Evolutionary conservation across 1,140 invertebrate genomes (phyloP), one percentile per base, ranked within the genome.

Genomic region (Lucilia sericata): DNA sequence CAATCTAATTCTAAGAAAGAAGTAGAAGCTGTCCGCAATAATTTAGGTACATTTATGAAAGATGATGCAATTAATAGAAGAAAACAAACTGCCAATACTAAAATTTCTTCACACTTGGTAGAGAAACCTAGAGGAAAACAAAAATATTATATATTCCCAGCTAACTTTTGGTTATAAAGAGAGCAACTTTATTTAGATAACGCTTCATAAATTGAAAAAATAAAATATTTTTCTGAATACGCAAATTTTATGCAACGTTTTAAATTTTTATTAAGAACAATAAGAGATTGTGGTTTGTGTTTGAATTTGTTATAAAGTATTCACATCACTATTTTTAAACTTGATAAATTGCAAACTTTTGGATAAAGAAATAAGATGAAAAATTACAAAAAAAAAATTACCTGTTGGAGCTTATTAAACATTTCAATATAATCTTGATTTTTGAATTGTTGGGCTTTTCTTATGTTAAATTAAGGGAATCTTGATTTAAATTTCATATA

Each of bases 11-110:
- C 17, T 5, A 5, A 8, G 21, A 82, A 75, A 76, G 51, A 42
- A 47, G 86, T 86, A 0, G 88, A 88, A 82, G 84, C 85, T 81
- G 85, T 88, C 86, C 88, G 87, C 82, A 90, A 88, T 86, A 74
- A 84, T 21, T 81, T 88, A 0, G 86, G 87, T 42, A 75, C 82
- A 12, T 89, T 86, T 25, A 88, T 88, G 87, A 87, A 85, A n/a
- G 87, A 90, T 80, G 88, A 90, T 87, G 78, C 9, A 7, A 42
- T 60, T 13, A 88, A 82, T 82, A 86, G 86, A 2, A 85, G 87
- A 51, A 87, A 88, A 0, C 88, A 89, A 82, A 87, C 84, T 13
- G 84, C 85, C 21, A 80, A 80, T 25, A 25, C 60, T 84, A 9
- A 84, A 83, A 25, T 34, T 80, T 14, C 30, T 17, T 25, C 19